A percentile compares a stretch with the other conserved stretches of the same genome.
Conservation (phyloP, 1,140 invertebrate species). For the Lepidotrigona ventralis region DNA sequence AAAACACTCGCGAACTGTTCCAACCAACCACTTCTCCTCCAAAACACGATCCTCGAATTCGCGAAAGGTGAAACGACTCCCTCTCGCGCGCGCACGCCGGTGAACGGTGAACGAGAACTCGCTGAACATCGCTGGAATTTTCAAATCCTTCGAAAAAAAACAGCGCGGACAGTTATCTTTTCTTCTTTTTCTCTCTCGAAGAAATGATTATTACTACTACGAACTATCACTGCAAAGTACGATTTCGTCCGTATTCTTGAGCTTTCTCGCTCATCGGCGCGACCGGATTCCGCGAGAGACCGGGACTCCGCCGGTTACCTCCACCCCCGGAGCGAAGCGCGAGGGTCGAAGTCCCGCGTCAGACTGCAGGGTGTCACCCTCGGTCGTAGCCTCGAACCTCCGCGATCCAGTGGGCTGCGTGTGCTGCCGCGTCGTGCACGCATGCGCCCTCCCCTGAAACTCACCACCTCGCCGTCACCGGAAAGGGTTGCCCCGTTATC, state of each 20-base stretch:
- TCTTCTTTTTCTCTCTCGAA: too few relatives aligned
- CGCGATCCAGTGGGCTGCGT: conserved; percentile 53
- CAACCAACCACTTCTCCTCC: conserved; percentile 7
- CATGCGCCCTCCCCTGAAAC: conserved; percentile 41
- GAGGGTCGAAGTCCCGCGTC: conserved; percentile 74
- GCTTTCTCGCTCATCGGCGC: not conserved
- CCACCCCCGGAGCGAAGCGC: conserved; percentile 48
- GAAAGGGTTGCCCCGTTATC: conserved; percentile 3
- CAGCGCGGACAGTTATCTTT: too few relatives aligned
- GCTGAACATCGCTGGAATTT: too few relatives aligned
- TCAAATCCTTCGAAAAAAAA: too few relatives aligned
- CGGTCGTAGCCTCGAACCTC: conserved; percentile 68
- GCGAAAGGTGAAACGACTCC: too few relatives aligned
- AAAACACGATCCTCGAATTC: not conserved
- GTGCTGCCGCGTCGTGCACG: conserved; percentile 22
- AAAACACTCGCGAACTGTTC: conserved; percentile 40
- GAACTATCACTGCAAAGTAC: too few relatives aligned
- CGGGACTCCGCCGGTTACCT: not conserved
- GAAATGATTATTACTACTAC: too few relatives aligned
- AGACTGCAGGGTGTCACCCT: conserved; percentile 80
- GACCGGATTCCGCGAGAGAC: not conserved
- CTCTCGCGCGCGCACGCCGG: too few relatives aligned
- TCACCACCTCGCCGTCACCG: conserved; percentile 55
- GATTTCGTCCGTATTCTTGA: too few relatives aligned
- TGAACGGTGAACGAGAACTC: too few relatives aligned